Evolutionary conservation across 2,797 vertebrate species (phyloP).

Genomic region (Chromis chromis): DNA sequence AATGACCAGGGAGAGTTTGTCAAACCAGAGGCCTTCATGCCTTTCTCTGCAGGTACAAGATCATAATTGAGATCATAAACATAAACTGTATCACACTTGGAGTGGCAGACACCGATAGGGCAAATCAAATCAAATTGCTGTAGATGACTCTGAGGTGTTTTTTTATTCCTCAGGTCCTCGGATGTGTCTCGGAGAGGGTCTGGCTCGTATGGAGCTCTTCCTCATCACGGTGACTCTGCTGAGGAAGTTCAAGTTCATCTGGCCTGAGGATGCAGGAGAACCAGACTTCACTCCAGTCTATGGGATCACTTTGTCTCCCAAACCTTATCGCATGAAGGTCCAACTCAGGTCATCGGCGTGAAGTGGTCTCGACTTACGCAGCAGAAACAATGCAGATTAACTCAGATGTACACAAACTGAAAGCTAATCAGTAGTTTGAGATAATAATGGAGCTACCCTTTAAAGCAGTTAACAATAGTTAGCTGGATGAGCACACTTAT

Average conservation of each 20-base stretch:
- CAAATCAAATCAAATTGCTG: not conserved
- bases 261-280: constrained; percentile 57
- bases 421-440: too few relatives aligned
- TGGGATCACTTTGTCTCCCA: constrained; percentile 61
- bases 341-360: constrained; percentile 33
- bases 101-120: not conserved
- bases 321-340: constrained; percentile 62
- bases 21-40: constrained; percentile 77
- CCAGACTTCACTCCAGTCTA: constrained; percentile 33
- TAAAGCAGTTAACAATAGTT: too few relatives aligned
- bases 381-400: too few relatives aligned
- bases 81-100: not conserved
- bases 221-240: constrained; percentile 78
- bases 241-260: constrained; percentile 76
- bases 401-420: not conserved
- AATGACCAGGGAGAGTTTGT: constrained; percentile 70
- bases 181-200: constrained; percentile 80
- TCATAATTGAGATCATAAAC: too few relatives aligned
- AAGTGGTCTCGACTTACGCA: not conserved
- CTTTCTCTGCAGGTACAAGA: constrained; percentile 72
- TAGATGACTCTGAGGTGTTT: not conserved
- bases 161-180: constrained; percentile 70
- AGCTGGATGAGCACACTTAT: too few relatives aligned
- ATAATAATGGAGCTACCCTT: too few relatives aligned
- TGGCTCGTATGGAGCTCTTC: constrained; percentile 86